Conservation (phyloP, 64 coral and sea anemone species). For the Pachyseris speciosa region DNA sequence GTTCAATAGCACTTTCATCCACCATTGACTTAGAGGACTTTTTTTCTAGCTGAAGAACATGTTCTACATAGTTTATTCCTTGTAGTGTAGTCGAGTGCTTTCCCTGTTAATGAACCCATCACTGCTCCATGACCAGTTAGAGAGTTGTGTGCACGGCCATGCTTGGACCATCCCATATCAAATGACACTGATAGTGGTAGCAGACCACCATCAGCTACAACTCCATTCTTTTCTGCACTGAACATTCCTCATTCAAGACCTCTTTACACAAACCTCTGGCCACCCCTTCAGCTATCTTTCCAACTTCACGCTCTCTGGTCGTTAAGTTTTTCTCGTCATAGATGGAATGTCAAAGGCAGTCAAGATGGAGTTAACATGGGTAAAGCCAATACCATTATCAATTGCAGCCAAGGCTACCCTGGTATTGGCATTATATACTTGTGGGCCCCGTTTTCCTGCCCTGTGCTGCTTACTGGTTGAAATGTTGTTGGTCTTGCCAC, state of each 20-base stretch:
- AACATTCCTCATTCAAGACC: conserved; percentile 1
- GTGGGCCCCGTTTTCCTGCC: conserved; percentile 12
- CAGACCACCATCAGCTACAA: background rate
- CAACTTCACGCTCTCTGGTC: conserved; percentile 46
- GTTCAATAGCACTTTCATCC: background rate
- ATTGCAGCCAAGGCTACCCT: conserved; percentile 54
- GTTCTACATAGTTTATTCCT: conserved; percentile 50
- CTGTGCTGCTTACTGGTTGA: conserved; percentile 48
- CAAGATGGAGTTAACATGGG: conserved; percentile 44
- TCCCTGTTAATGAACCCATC: conserved; percentile 54
- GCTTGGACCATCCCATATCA: conserved; percentile 64
- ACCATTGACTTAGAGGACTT: conserved; percentile 63
- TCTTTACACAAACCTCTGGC: conserved; percentile 22
- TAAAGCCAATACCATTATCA: conserved; percentile 55
- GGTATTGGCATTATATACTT: conserved; percentile 43
- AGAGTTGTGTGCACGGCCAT: conserved; percentile 13
- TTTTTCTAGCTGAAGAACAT: conserved; percentile 1
- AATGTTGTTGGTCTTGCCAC: conserved; percentile 26
- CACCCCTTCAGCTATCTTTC: conserved; percentile 30
- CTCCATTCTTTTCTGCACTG: conserved; percentile 5
- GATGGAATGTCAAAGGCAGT: conserved; percentile 41
- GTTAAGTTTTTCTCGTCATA: conserved; percentile 34
- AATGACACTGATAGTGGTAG: conserved; percentile 23
- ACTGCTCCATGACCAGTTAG: conserved; percentile 45
- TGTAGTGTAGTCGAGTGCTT: conserved; percentile 34